These are phyloP conservation scores for Bufo gargarizans DNA, from an alignment of 2,113 vertebrate species.

Conservation along the genomic window DNA sequence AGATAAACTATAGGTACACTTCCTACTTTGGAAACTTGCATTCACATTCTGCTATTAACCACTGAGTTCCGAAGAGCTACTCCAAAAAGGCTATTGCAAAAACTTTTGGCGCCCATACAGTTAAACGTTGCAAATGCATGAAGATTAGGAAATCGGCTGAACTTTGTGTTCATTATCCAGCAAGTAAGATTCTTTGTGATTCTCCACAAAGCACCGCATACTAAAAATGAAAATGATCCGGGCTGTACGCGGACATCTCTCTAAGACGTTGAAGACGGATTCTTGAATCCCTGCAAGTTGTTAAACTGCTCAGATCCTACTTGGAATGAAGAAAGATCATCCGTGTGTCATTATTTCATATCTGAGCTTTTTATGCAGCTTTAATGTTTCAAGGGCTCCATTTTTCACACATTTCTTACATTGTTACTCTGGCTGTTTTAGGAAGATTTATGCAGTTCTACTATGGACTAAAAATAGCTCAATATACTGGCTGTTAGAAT, in stretches of 20 bases:
- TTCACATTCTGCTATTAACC: not conserved
- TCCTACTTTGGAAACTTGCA: too few relatives aligned
- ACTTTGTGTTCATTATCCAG: conserved; percentile 47
- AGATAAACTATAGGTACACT: too few relatives aligned
- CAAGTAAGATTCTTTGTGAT: conserved; percentile 22
- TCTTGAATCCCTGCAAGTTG: conserved; percentile 39
- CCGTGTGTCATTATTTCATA: conserved; percentile 52
- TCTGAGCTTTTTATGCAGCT: conserved; percentile 53
- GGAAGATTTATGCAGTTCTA: conserved; percentile 56
- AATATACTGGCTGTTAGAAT: conserved; percentile 43
- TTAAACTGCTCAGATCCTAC: conserved; percentile 44
- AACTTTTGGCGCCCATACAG: not conserved
- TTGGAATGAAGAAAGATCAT: conserved; percentile 56
- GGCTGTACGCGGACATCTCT: conserved; percentile 31
- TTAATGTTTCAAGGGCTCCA: conserved; percentile 58
- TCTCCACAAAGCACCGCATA: conserved; percentile 13
- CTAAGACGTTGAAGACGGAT: conserved; percentile 27
- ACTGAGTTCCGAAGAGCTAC: not conserved
- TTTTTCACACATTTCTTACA: conserved; percentile 57
- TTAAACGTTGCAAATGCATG: conserved; percentile 25
- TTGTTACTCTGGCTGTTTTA: conserved; percentile 47
- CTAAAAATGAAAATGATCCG: conserved; percentile 50
- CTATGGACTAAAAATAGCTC: conserved; percentile 56
- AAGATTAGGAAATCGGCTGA: conserved; percentile 14
- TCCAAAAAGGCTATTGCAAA: not conserved